phyloP scores from a whole-genome alignment of 2,113 vertebrate species.

The Phalacrocorax brasilianus region DNA sequence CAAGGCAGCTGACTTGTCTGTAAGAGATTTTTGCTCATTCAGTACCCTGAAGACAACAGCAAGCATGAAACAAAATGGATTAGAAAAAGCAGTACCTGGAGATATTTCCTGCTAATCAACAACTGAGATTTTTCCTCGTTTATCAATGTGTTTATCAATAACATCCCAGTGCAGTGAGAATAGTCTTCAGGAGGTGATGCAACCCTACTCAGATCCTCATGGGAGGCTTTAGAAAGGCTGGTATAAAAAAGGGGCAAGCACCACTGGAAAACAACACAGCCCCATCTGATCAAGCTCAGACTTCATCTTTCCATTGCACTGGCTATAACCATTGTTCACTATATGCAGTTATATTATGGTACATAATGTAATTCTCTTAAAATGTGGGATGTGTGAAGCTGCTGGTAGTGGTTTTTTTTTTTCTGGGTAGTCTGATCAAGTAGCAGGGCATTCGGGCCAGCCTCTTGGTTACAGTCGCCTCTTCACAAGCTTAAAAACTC shows the following conservation, averaged over 20 bases:
- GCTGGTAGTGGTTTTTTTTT: not conserved
- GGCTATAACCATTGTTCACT: not conserved
- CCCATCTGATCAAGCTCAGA: not conserved
- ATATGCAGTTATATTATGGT: rapidly evolving
- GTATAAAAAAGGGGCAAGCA: rapidly evolving
- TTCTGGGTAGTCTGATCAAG: not conserved
- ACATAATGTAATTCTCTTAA: not conserved
- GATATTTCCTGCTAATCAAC: not conserved
- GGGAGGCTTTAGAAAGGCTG: not conserved
- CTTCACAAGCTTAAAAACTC: not conserved
- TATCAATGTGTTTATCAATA: not conserved
- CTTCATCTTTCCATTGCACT: not conserved
- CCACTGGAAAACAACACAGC: not conserved
- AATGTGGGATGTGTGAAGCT: not conserved
- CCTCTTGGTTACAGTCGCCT: not conserved
- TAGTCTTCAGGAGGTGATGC: not conserved
- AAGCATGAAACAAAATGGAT: not conserved
- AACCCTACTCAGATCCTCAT: not conserved
- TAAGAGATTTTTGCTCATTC: not conserved
- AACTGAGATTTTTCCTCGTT: not conserved
- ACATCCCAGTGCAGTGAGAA: not conserved
- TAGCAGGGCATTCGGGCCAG: not conserved
- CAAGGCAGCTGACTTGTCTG: not conserved
- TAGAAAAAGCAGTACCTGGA: not conserved
- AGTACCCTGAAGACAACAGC: not conserved